Conservation (phyloP, 2,113 vertebrate species). For the Atherinomorus stipes region DNA sequence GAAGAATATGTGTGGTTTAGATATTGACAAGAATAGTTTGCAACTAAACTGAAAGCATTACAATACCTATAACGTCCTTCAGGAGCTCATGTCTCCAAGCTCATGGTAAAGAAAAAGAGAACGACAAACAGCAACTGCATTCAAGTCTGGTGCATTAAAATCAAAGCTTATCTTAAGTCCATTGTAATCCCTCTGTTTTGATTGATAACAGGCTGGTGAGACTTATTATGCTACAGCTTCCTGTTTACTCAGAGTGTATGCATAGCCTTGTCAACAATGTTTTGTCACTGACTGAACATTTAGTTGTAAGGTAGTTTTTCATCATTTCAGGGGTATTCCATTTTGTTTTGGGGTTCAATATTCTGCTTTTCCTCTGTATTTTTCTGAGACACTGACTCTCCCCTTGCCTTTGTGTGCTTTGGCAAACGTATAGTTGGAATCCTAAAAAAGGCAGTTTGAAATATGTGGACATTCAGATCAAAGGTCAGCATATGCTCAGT, state of each 20-base stretch:
- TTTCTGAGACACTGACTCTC: background rate
- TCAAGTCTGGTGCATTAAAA: conserved; percentile 48
- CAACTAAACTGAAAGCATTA: conserved; percentile 5
- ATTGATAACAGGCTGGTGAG: conserved; percentile 45
- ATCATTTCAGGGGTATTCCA: conserved; percentile 1
- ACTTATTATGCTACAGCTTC: conserved; percentile 26
- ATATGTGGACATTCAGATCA: no score
- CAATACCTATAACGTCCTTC: conserved; percentile 3
- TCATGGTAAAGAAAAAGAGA: background rate
- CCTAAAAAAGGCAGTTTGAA: no score
- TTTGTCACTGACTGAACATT: conserved; percentile 8
- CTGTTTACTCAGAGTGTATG: conserved; percentile 36
- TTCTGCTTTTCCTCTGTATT: background rate
- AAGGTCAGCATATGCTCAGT: no score
- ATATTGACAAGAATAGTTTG: background rate
- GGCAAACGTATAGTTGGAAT: no score
- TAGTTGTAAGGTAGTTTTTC: conserved; percentile 22
- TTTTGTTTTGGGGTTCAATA: background rate
- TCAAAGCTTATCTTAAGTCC: conserved; percentile 56
- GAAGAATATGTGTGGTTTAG: no score
- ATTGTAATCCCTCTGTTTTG: conserved; percentile 52
- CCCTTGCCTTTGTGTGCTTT: no score
- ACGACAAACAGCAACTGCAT: conserved; percentile 18
- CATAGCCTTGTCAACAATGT: conserved; percentile 23
- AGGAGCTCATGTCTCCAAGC: conserved; percentile 25